phyloP scores from a whole-genome alignment of 2,797 vertebrate genomes.

The Typhlichthys subterraneus region DNA sequence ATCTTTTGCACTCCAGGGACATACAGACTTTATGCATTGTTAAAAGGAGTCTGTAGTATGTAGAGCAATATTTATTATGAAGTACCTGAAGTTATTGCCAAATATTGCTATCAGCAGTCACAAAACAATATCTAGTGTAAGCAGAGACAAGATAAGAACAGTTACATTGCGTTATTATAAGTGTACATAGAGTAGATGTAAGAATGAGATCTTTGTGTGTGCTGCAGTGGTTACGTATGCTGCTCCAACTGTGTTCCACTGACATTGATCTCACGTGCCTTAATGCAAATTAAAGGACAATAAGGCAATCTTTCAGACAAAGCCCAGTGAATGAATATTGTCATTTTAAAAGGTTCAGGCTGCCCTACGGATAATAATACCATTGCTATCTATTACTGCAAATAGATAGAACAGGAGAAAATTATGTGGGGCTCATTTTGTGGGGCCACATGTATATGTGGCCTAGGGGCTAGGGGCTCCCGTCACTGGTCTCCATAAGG shows the following conservation, averaged over 20 bases:
- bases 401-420: constrained; percentile 28
- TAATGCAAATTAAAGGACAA: neutral
- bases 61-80: too few relatives aligned
- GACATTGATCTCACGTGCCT: constrained; percentile 5
- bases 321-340: constrained; percentile 6
- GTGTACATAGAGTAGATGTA: too few relatives aligned
- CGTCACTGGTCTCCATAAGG: constrained; percentile 53
- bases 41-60: too few relatives aligned
- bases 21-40: too few relatives aligned
- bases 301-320: neutral
- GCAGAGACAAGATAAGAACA: too few relatives aligned
- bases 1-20: too few relatives aligned
- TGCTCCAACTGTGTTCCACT: neutral
- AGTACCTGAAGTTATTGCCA: too few relatives aligned
- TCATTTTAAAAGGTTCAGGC: constrained; percentile 13
- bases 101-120: too few relatives aligned
- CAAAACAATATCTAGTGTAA: too few relatives aligned
- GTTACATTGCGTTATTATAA: too few relatives aligned
- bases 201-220: too few relatives aligned
- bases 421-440: constrained; percentile 43
- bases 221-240: too few relatives aligned
- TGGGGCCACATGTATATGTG: constrained; percentile 33
- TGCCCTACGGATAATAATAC: constrained; percentile 15
- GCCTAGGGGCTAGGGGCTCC: constrained; percentile 36
- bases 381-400: constrained; percentile 19